phyloP scores from a whole-genome alignment of 2,888 invertebrate genomes.

The Sclerodermus sp. region DNA sequence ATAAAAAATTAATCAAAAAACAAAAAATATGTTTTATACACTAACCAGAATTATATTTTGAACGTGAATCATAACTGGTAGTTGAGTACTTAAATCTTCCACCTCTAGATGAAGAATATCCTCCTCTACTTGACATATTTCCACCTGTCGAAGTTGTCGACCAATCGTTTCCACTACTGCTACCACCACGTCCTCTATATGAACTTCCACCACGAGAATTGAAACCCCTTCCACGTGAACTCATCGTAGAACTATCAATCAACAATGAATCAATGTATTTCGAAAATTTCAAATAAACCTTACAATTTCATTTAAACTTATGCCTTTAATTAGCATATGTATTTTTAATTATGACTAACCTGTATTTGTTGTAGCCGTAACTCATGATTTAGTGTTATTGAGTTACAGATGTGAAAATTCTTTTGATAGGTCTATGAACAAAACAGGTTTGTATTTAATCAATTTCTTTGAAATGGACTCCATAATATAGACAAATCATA shows the following conservation, averaged over 20 bases:
- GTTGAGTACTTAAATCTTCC: slow-evolving; percentile 51
- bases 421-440: slow-evolving; percentile 30
- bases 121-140: slow-evolving; percentile 43
- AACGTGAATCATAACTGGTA: slow-evolving; percentile 48
- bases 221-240: slow-evolving; percentile 50
- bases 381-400: slow-evolving; percentile 40
- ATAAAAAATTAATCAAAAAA: neutral
- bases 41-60: slow-evolving; percentile 47
- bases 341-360: slow-evolving; percentile 40
- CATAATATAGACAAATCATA: too few species aligned
- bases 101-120: slow-evolving; percentile 49
- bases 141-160: slow-evolving; percentile 37
- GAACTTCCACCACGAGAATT: slow-evolving; percentile 48
- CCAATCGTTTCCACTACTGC: slow-evolving; percentile 42
- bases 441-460: slow-evolving; percentile 12
- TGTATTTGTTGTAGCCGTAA: slow-evolving; percentile 49
- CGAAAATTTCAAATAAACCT: neutral
- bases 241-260: slow-evolving; percentile 42
- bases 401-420: slow-evolving; percentile 25
- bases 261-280: neutral
- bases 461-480: too few species aligned
- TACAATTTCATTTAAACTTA: neutral
- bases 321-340: too few species aligned
- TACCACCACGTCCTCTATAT: slow-evolving; percentile 47
- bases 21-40: neutral